Percentiles rank a stretch among this genome's conserved stretches.
phyloP scores from a whole-genome alignment of 2,888 invertebrate genomes.

The Dusona sp. region DNA sequence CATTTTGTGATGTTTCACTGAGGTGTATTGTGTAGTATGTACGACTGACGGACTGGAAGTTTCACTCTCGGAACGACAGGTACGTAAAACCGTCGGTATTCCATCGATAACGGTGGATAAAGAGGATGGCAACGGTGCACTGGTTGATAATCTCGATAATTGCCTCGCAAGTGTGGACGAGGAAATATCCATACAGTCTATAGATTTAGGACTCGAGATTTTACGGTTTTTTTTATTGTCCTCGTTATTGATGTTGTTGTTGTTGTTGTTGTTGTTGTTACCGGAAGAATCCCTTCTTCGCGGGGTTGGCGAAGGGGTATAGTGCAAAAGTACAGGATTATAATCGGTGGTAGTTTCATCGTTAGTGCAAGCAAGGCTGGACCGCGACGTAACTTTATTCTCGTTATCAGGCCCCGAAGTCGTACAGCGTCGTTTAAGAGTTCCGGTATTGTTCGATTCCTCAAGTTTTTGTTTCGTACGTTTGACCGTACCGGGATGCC shows the following conservation, averaged over 20 bases:
- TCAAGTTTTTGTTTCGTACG: constrained; percentile 90
- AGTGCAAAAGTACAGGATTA: constrained; percentile 82
- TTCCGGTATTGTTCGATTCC: constrained; percentile 85
- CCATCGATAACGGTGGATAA: constrained; percentile 83
- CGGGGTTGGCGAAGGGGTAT: constrained; percentile 80
- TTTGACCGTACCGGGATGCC: constrained; percentile 90
- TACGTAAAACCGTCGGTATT: constrained; percentile 77
- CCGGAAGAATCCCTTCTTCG: constrained; percentile 77
- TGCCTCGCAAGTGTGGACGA: constrained; percentile 68
- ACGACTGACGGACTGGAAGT: constrained; percentile 84
- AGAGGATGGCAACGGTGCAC: constrained; percentile 82
- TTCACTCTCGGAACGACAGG: constrained; percentile 83
- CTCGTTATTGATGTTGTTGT: too few species aligned
- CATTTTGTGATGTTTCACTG: constrained; percentile 86
- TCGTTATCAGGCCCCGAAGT: constrained; percentile 76
- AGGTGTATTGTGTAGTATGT: constrained; percentile 85
- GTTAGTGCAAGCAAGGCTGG: constrained; percentile 50
- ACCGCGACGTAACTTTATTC: constrained; percentile 70
- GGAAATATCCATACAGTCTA: constrained; percentile 70
- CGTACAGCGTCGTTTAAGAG: constrained; percentile 81
- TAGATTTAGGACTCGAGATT: constrained; percentile 45
- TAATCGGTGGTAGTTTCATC: constrained; percentile 80
- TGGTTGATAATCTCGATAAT: constrained; percentile 83
- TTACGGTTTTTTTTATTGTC: constrained; percentile 41
- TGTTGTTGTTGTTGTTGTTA: constrained; percentile 51